Evolutionary conservation across 2,113 vertebrate species (phyloP).

Genomic region (Albula glossodonta): DNA sequence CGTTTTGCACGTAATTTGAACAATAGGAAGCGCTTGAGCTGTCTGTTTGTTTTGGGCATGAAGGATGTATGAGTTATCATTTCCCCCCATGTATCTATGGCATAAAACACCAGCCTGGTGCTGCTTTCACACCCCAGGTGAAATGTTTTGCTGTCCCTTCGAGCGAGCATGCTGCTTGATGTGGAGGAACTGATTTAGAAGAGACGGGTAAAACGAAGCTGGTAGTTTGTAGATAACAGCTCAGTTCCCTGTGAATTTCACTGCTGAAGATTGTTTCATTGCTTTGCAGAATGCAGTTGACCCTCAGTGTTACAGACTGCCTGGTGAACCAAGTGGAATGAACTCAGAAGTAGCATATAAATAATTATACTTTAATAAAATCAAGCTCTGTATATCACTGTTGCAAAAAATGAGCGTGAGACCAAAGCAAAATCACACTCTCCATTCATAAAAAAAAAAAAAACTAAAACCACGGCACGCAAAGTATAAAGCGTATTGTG

Average conservation of each 20-base stretch:
- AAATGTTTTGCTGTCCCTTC: neutral
- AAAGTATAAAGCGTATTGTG: no score
- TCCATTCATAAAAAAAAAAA: no score
- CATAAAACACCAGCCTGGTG: neutral
- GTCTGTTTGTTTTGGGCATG: neutral
- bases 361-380: no score
- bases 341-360: no score
- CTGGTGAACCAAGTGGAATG: no score
- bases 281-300: no score
- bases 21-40: neutral
- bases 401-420: no score
- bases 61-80: neutral
- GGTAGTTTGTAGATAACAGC: neutral
- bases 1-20: neutral
- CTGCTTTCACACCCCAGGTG: neutral
- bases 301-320: no score
- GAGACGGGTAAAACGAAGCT: neutral
- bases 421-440: no score
- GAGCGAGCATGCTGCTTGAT: neutral
- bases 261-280: neutral
- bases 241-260: no score
- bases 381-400: no score
- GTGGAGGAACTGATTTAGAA: neutral
- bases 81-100: neutral
- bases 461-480: no score